phyloP scores from a whole-genome alignment of 2,888 invertebrate species.

The Pammene aurita region DNA sequence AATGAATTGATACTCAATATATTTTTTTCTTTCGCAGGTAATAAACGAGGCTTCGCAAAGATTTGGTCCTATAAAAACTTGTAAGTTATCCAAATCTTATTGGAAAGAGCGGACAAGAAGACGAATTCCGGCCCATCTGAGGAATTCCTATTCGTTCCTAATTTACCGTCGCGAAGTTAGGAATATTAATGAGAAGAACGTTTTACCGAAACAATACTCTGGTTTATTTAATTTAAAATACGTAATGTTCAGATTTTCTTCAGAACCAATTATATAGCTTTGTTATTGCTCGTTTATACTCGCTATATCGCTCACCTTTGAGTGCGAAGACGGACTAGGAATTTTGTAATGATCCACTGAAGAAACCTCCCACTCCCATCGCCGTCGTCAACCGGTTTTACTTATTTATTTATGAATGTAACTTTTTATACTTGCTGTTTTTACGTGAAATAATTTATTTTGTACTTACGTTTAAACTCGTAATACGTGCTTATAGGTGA shows the following conservation, averaged over 20 bases:
- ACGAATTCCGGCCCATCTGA: constrained; percentile 20
- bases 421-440: too few species aligned
- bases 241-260: background rate
- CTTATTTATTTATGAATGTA: too few species aligned
- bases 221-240: constrained; percentile 14
- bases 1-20: constrained; percentile 12
- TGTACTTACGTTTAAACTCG: too few species aligned
- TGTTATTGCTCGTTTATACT: background rate
- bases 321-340: too few species aligned
- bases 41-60: constrained; percentile 17
- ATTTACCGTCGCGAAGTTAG: constrained; percentile 25
- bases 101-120: constrained; percentile 16
- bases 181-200: constrained; percentile 30
- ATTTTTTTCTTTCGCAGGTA: constrained; percentile 33
- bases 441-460: too few species aligned
- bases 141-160: constrained; percentile 31
- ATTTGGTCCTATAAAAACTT: constrained; percentile 26
- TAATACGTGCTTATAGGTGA: background rate
- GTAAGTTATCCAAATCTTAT: constrained; percentile 36
- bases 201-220: constrained; percentile 11
- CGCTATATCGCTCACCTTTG: too few species aligned
- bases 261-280: background rate
- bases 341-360: too few species aligned
- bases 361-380: too few species aligned
- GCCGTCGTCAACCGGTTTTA: too few species aligned